Evolutionary conservation across 2,797 vertebrate genomes (phyloP).

Genomic region (Cercopithecus neglectus): DNA sequence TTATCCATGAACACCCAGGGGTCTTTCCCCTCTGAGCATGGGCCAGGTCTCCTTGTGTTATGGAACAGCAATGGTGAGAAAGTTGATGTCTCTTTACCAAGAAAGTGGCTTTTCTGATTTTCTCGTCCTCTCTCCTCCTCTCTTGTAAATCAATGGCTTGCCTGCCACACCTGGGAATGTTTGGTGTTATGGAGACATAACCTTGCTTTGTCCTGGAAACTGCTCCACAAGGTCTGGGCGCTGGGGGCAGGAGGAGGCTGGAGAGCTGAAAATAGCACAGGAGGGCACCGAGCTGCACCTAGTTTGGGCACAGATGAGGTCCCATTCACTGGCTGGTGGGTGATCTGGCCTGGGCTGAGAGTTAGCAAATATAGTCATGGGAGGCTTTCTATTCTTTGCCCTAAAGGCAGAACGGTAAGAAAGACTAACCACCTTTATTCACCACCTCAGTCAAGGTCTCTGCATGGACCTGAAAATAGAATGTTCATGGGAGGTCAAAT

Average conservation of each 20-base stretch:
- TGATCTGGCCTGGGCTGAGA: neutral
- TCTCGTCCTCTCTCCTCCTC: neutral
- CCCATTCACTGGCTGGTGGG: neutral
- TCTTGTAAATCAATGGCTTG: neutral
- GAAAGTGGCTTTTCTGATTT: neutral
- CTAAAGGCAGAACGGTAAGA: neutral
- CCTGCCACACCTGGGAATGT: neutral
- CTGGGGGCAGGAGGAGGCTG: neutral
- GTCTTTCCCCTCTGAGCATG: neutral
- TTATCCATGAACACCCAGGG: neutral
- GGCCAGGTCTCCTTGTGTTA: neutral
- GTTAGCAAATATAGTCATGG: neutral
- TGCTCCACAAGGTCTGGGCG: neutral
- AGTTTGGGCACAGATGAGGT: neutral
- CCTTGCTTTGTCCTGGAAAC: slow-evolving; percentile 1
- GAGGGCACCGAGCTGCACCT: neutral
- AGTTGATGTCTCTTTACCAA: neutral
- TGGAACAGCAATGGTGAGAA: neutral
- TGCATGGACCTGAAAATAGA: neutral
- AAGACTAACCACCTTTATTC: neutral
- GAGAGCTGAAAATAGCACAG: neutral
- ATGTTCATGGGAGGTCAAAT: neutral
- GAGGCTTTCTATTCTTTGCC: neutral
- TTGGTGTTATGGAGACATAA: slow-evolving; percentile 22
- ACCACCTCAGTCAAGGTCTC: neutral